phyloP scores from a whole-genome alignment of 2,113 vertebrate species.

The Megalops atlanticus region DNA sequence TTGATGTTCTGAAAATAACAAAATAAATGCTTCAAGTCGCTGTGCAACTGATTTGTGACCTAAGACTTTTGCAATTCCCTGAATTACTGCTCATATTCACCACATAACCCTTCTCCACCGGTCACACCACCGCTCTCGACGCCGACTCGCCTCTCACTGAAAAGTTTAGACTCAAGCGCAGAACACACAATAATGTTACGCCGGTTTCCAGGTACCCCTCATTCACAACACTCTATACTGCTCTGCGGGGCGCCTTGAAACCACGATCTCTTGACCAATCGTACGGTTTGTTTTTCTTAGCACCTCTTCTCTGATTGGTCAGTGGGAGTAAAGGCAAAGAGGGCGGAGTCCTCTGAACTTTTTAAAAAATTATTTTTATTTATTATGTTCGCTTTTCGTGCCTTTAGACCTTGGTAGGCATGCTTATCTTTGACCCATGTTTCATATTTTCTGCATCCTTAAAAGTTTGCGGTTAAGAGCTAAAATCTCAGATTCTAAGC shows the following conservation, averaged over 20 bases:
- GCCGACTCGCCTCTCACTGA: slow-evolving; percentile 29
- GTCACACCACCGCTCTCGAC: slow-evolving; percentile 34
- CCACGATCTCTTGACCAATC: slow-evolving; percentile 52
- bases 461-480: too few species aligned
- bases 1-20: background rate
- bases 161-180: slow-evolving; percentile 40
- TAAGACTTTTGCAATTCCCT: background rate
- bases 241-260: slow-evolving; percentile 60
- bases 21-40: background rate
- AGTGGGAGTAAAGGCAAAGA: slow-evolving; percentile 17
- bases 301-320: slow-evolving; percentile 49
- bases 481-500: too few species aligned
- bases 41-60: background rate
- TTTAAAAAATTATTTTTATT: too few species aligned
- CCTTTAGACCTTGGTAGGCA: too few species aligned
- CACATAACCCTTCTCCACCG: background rate
- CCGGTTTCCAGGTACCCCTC: slow-evolving; percentile 60
- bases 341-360: slow-evolving; percentile 43
- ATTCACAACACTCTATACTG: slow-evolving; percentile 31
- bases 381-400: background rate
- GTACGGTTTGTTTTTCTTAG: slow-evolving; percentile 50
- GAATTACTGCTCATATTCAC: background rate
- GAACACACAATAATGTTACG: slow-evolving; percentile 38
- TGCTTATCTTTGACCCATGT: too few species aligned
- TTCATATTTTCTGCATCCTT: too few species aligned